Base-by-base conservation (phyloP, 2,888 invertebrate genomes). In the Lepidochrysops patricia region DNA sequence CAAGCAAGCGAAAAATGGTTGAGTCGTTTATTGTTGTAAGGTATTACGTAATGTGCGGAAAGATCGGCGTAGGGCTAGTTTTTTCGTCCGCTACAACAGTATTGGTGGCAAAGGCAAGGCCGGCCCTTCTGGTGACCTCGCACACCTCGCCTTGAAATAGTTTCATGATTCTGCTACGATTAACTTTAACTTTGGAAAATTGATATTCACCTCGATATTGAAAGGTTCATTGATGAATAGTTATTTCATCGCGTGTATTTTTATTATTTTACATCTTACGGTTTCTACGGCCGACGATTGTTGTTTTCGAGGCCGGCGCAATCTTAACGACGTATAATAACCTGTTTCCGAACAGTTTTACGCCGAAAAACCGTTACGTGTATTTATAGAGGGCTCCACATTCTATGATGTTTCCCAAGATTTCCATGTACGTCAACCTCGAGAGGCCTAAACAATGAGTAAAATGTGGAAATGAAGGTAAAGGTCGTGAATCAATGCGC, bases 91-190 rank as follows among this genome's bases (percentile, higher is more conserved):
- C 56, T 61, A 58, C 58, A 57, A 72, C 79, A 75, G 78, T 78
- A 78, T 71, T 71, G 75, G 70, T 72, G 72, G 77, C 77, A 79
- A 78, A 79, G 79, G 78, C 84, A 85, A 85, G 85, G 85, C 77
- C 80, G 75, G 72, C 81, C 86, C 84, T 86, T 82, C 80, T 80
- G 74, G 76, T 82, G 85, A 77, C 88, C 85, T 84, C 83, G 82
- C 81, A 84, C 80, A 74, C 78, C 68, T 86, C 75, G 80, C 86
- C 87, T 87, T 88, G 88, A 79, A 87, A 87, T 85, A 84, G 83
- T 84, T 84, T 82, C 80, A 83, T 81, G 82, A 84, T 84, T 80
- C 70, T 68, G 66, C 61, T 66, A 70, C 75, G 78, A 74, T 79
- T 82, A 80, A 82, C 80, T 80, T 72, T 77, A 76, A 76, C 75